phyloP scores from a whole-genome alignment of 2,113 vertebrate genomes.

The Silurus asotus region DNA sequence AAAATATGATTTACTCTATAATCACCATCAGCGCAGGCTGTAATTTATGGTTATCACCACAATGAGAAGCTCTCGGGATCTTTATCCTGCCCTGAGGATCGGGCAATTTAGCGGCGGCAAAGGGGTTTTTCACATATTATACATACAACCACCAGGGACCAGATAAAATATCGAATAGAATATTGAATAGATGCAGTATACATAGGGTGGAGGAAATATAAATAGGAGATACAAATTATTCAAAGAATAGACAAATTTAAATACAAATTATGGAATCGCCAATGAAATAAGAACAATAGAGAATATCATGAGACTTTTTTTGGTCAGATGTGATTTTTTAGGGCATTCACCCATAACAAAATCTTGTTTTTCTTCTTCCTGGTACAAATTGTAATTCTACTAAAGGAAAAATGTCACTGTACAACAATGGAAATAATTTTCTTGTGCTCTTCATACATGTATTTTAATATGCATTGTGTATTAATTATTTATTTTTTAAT shows the following conservation, averaged over 20 bases:
- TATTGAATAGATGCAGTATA: no score
- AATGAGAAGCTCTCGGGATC: constrained; percentile 1
- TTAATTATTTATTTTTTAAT: neutral
- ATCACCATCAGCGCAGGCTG: neutral
- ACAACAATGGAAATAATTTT: neutral
- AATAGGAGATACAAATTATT: no score
- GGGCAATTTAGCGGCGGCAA: neutral
- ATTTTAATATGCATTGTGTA: neutral
- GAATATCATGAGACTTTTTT: neutral
- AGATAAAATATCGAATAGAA: no score
- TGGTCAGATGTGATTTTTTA: neutral
- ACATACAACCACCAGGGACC: neutral
- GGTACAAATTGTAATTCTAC: no score
- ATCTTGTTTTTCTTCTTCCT: neutral
- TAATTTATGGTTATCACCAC: constrained; percentile 27
- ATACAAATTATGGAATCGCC: neutral
- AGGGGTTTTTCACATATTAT: neutral
- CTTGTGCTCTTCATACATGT: neutral
- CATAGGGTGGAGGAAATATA: no score
- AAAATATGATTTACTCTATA: constrained; percentile 16
- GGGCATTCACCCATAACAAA: neutral
- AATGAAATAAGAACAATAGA: neutral
- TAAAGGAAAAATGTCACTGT: neutral
- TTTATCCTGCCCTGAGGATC: neutral
- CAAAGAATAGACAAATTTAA: no score